phyloP scores from a whole-genome alignment of 2,113 vertebrate species.

The Polypterus senegalus region DNA sequence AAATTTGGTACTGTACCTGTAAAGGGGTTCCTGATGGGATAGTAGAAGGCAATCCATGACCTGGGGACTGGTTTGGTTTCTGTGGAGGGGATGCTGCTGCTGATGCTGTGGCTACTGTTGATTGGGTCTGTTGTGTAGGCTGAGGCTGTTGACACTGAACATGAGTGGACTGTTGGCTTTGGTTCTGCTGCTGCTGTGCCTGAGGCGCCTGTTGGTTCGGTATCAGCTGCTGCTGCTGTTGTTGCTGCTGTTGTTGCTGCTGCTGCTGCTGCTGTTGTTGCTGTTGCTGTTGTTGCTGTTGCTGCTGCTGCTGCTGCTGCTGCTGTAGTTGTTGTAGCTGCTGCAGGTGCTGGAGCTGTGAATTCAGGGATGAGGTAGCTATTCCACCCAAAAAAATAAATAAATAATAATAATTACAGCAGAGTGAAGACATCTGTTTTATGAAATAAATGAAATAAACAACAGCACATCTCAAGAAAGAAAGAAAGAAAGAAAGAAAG shows the following conservation, averaged over 20 bases:
- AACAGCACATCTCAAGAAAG: too few species aligned
- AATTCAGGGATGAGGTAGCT: slow-evolving; percentile 99
- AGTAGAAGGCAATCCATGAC: slow-evolving; percentile 76
- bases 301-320: slow-evolving; percentile 61
- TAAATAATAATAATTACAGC: too few species aligned
- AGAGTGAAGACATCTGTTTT: too few species aligned
- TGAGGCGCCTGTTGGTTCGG: slow-evolving; percentile 31
- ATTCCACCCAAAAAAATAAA: slow-evolving; percentile 16
- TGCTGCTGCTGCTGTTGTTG: slow-evolving; percentile 33
- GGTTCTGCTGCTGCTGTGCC: slow-evolving; percentile 52
- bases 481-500: too few species aligned
- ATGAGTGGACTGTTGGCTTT: slow-evolving; percentile 42
- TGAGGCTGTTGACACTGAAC: slow-evolving; percentile 57
- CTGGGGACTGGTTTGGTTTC: slow-evolving; percentile 80
- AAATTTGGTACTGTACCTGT: slow-evolving; percentile 49
- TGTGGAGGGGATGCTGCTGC: slow-evolving; percentile 60
- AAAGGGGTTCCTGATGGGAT: slow-evolving; percentile 81
- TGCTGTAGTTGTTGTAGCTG: slow-evolving; percentile 91
- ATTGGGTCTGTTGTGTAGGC: slow-evolving; percentile 35
- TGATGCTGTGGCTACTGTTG: slow-evolving; percentile 45
- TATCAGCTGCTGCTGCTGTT: slow-evolving; percentile 53
- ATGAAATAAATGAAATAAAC: too few species aligned
- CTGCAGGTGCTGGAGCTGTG: slow-evolving; percentile 95
- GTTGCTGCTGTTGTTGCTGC: slow-evolving; percentile 42
- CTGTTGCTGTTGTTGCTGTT: slow-evolving; percentile 37